Percentiles rank a stretch among this genome's conserved stretches.
Evolutionary conservation across 2,797 vertebrate species (phyloP).

Genomic region (Enteromius radiatus): DNA sequence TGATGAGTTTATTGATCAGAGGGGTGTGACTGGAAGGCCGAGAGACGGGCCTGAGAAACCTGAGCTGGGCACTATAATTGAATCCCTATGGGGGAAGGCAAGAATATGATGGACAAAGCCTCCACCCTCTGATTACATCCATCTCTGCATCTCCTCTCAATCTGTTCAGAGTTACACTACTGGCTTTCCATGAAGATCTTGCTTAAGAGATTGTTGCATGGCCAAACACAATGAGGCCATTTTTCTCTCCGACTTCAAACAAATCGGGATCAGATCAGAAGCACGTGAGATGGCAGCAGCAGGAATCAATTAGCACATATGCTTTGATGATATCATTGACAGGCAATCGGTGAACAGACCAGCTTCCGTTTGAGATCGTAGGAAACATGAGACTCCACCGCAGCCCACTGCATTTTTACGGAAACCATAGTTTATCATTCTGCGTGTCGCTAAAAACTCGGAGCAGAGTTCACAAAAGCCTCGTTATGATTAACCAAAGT

Average conservation of each 20-base stretch:
- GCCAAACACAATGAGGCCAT: constrained; percentile 51
- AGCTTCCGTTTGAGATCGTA: constrained; percentile 74
- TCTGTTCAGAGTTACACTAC: constrained; percentile 42
- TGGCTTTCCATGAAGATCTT: constrained; percentile 2
- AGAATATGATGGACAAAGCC: constrained; percentile 43
- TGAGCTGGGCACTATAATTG: constrained; percentile 60
- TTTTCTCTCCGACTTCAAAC: constrained; percentile 50
- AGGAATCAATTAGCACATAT: constrained; percentile 80
- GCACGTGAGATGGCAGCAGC: constrained; percentile 65
- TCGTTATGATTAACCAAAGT: not conserved
- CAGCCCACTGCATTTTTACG: constrained; percentile 32
- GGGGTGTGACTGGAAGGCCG: constrained; percentile 60
- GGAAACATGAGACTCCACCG: constrained; percentile 67
- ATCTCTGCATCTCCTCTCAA: constrained; percentile 35
- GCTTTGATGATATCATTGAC: constrained; percentile 84
- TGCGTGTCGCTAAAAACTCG: not conserved
- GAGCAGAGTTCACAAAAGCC: not conserved
- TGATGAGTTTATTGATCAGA: constrained; percentile 57
- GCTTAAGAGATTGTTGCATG: constrained; percentile 18
- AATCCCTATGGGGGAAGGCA: constrained; percentile 60
- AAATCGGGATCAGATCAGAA: constrained; percentile 54
- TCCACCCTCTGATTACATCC: constrained; percentile 46
- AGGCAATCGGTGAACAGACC: constrained; percentile 73
- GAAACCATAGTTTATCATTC: constrained; percentile 50
- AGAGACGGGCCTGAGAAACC: constrained; percentile 55